Evolutionary conservation across 2,113 vertebrate genomes (phyloP).

Genomic region (Stegastes partitus): DNA sequence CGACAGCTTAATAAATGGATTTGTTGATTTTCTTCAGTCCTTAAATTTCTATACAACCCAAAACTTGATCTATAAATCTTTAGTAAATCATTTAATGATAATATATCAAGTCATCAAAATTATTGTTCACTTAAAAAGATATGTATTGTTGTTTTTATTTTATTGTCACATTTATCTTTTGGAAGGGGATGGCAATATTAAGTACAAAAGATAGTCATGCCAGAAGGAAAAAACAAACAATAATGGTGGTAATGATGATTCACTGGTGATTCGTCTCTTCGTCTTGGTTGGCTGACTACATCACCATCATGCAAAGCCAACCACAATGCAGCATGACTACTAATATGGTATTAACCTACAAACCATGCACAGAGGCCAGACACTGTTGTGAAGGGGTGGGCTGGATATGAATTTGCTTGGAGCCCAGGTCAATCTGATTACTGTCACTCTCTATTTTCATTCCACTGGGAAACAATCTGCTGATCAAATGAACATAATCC

Average conservation of each 20-base stretch:
- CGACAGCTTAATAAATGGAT: no score
- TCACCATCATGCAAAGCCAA: slow-evolving; percentile 22
- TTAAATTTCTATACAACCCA: no score
- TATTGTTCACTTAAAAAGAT: no score
- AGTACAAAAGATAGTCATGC: background rate
- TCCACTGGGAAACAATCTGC: slow-evolving; percentile 26
- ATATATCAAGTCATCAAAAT: no score
- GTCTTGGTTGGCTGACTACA: slow-evolving; percentile 17
- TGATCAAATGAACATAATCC: slow-evolving; percentile 24
- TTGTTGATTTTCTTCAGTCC: no score
- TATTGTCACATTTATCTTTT: no score
- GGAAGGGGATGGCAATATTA: no score
- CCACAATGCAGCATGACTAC: slow-evolving; percentile 29
- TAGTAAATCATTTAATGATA: no score
- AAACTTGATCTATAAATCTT: no score
- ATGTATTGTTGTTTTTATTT: no score
- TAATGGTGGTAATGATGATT: background rate
- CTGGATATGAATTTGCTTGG: slow-evolving; percentile 36
- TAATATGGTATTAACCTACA: slow-evolving; percentile 82
- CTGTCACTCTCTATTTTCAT: slow-evolving; percentile 47
- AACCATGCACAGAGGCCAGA: slow-evolving; percentile 43
- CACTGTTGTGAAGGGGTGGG: slow-evolving; percentile 11
- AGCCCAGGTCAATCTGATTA: slow-evolving; percentile 58
- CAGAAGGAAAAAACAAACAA: no score
- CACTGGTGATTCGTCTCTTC: slow-evolving; percentile 4